Evolutionary conservation across 1,140 invertebrate species (phyloP), one percentile per base, ranked within the genome.

Genomic region (Heliconius hermathena): DNA sequence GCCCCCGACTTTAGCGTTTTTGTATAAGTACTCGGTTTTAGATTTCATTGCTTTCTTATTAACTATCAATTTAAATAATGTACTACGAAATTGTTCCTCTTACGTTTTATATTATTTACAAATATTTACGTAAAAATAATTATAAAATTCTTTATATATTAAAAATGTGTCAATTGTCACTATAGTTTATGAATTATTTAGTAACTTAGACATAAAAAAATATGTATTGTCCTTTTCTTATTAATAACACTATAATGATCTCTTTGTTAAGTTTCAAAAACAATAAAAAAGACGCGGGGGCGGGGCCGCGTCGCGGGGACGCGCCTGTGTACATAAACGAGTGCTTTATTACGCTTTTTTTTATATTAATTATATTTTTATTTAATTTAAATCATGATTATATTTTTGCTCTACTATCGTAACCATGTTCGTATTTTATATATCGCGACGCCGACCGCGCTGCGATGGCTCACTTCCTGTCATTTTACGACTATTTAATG

Each of bases 271-370:
- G 22, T 66, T 66, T 66, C n/a, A 57, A 66, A 66, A 66, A 46
- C 13, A 46, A 46, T 16, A 66, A 66, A 66, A 11, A 26, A 29
- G 22, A 66, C 60, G 26, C 60, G 60, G 60, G 54, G 60, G 22
- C 60, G 26, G 60, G 60, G 60, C 60, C 26, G 26, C 60, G 22
- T n/a, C 9, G 60, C 60, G 26, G 60, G 60, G 60, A 66, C 60
- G 60, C 60, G 84, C 84, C 83, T 87, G 85, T 93, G 91, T 92
- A 92, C 87, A 93, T 92, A 89, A 29, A 88, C 78, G 89, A 91
- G 89, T 92, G 91, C 92, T 93, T 91, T 91, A 90, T 91, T 90
- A 92, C 89, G 91, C 90, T 93, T 93, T 93, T n/a, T 60, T 92
- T 91, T 86, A 91, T 91, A 91, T 91, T 91, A 81, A 66, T 83